Evolutionary conservation across 92 coral and sea anemone genomes (phyloP).

Genomic region (Muricea muricata): DNA sequence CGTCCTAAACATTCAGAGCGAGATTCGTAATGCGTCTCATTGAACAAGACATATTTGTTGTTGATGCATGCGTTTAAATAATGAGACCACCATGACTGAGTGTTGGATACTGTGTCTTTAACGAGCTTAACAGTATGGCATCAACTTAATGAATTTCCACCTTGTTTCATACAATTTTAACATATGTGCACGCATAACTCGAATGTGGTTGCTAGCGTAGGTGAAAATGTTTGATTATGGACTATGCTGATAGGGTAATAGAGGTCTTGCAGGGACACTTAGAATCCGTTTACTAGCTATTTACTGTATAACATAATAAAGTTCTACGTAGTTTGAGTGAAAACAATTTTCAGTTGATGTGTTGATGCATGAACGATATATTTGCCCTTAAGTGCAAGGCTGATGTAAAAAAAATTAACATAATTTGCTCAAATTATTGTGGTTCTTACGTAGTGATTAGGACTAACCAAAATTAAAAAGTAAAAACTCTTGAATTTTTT

Average conservation of each 20-base stretch:
- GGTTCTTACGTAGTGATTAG: not conserved
- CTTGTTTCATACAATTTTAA: not conserved
- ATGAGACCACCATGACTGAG: not conserved
- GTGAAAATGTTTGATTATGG: not conserved
- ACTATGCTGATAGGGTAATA: not conserved
- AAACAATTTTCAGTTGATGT: no score
- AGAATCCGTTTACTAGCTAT: not conserved
- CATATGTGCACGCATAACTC: conserved; percentile 1
- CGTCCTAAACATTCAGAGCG: not conserved
- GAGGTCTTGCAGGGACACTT: no score
- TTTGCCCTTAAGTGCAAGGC: not conserved
- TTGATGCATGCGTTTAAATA: not conserved
- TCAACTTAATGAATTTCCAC: conserved; percentile 10
- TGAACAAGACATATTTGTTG: not conserved
- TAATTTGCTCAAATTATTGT: not conserved
- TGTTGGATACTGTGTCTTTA: not conserved
- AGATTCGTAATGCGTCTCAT: not conserved
- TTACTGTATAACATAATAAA: not conserved
- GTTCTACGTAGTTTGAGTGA: not conserved
- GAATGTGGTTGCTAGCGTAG: not conserved
- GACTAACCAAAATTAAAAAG: no score
- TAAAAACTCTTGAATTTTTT: no score
- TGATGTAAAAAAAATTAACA: not conserved
- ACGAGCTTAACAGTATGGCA: conserved; percentile 10
- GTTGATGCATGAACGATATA: no score